Percentiles rank a stretch among this genome's conserved stretches.
Evolutionary conservation across 2,888 invertebrate genomes (phyloP).

Genomic region (Oscheius sp.): DNA sequence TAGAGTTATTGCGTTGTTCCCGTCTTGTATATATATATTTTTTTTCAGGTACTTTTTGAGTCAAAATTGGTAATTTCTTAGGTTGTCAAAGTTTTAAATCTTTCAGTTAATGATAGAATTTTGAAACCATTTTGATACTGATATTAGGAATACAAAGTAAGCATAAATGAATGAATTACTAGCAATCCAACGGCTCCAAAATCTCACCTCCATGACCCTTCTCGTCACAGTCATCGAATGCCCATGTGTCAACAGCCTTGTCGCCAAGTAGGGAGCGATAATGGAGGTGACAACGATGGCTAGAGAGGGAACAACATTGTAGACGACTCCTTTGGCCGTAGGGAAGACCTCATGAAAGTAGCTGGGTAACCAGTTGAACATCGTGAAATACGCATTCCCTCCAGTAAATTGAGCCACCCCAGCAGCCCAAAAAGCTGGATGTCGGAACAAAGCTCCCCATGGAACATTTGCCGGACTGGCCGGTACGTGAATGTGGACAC

Average conservation of each 20-base stretch:
- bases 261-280: conserved; percentile 77
- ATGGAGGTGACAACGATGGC: conserved; percentile 78
- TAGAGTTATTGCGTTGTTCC: no score
- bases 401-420: conserved; percentile 80
- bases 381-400: conserved; percentile 80
- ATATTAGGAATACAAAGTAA: no score
- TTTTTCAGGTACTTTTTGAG: no score
- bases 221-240: conserved; percentile 72
- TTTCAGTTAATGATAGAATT: no score
- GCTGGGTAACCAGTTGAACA: conserved; percentile 81
- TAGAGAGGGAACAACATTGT: conserved; percentile 80
- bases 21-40: no score
- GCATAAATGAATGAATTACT: no score
- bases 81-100: no score
- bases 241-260: conserved; percentile 75
- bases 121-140: no score
- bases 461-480: conserved; percentile 73
- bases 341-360: conserved; percentile 81
- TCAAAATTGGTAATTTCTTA: no score
- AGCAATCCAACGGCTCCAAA: background rate
- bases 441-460: conserved; percentile 71
- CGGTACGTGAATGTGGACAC: conserved; percentile 21
- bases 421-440: conserved; percentile 73
- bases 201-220: conserved; percentile 72
- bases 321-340: conserved; percentile 79